Percentiles rank a stretch among this genome's conserved stretches.
Evolutionary conservation across 2,888 invertebrate genomes (phyloP).

Genomic region (Anthrax anthrax): DNA sequence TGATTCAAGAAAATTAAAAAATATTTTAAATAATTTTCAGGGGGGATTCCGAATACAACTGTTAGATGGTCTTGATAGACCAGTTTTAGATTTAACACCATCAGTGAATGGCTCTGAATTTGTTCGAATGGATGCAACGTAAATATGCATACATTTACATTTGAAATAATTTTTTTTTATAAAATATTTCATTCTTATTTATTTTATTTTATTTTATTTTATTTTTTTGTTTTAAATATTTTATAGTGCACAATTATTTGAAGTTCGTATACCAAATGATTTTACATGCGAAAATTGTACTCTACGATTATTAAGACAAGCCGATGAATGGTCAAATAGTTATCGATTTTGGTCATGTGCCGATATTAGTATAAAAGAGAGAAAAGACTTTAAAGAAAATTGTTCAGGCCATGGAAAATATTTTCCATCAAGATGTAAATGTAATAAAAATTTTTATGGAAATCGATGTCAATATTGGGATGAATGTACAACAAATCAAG

Average conservation of each 20-base stretch:
- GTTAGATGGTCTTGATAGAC: constrained; percentile 69
- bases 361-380: constrained; percentile 72
- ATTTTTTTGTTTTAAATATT: background rate
- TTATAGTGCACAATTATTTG: constrained; percentile 63
- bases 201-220: background rate
- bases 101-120: constrained; percentile 67
- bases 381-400: constrained; percentile 62
- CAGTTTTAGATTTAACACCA: constrained; percentile 71
- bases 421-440: constrained; percentile 63
- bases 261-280: constrained; percentile 64
- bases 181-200: background rate
- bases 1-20: too few relatives aligned
- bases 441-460: constrained; percentile 69
- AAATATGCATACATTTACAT: constrained; percentile 38
- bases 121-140: constrained; percentile 75
- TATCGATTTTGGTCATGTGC: constrained; percentile 94
- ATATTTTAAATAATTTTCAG: constrained; percentile 39
- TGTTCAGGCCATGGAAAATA: constrained; percentile 77
- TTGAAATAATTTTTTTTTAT: background rate
- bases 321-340: constrained; percentile 72
- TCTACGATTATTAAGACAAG: constrained; percentile 75
- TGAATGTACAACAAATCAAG: constrained; percentile 70
- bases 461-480: constrained; percentile 74
- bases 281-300: constrained; percentile 83
- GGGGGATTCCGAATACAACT: constrained; percentile 84